Percentiles rank a stretch among this genome's conserved stretches.
These are phyloP conservation scores for Gymnothorax reevesii DNA, from an alignment of 2,797 vertebrate species.

Conservation along the genomic window DNA sequence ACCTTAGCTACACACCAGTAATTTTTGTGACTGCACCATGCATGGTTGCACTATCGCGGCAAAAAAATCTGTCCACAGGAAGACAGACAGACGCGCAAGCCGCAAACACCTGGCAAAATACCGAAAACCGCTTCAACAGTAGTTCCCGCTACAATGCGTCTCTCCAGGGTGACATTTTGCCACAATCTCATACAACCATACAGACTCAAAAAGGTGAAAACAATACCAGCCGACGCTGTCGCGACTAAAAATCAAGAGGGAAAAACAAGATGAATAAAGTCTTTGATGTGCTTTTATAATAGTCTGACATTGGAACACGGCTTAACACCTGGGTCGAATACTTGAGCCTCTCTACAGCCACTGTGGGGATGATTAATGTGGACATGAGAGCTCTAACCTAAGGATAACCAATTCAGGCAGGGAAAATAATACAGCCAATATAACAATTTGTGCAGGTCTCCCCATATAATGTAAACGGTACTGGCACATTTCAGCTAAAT, in stretches of 20 bases:
- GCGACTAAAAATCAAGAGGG: neutral
- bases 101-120: too few relatives aligned
- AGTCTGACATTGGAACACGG: neutral
- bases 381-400: neutral
- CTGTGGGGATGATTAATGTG: neutral
- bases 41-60: too few relatives aligned
- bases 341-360: neutral
- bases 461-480: neutral
- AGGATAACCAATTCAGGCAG: neutral
- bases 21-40: too few relatives aligned
- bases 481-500: neutral
- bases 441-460: neutral
- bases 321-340: neutral
- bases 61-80: too few relatives aligned
- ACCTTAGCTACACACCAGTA: too few relatives aligned
- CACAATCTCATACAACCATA: too few relatives aligned
- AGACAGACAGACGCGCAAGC: too few relatives aligned
- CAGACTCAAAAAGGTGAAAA: too few relatives aligned
- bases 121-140: too few relatives aligned
- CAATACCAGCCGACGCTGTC: too few relatives aligned
- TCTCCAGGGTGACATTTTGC: too few relatives aligned
- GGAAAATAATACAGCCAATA: neutral
- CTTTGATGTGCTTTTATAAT: neutral
- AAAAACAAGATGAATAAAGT: neutral
- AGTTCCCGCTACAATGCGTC: too few relatives aligned